Base-by-base conservation (phyloP, 2,113 vertebrate species). In the Paramormyrops kingsleyae region DNA sequence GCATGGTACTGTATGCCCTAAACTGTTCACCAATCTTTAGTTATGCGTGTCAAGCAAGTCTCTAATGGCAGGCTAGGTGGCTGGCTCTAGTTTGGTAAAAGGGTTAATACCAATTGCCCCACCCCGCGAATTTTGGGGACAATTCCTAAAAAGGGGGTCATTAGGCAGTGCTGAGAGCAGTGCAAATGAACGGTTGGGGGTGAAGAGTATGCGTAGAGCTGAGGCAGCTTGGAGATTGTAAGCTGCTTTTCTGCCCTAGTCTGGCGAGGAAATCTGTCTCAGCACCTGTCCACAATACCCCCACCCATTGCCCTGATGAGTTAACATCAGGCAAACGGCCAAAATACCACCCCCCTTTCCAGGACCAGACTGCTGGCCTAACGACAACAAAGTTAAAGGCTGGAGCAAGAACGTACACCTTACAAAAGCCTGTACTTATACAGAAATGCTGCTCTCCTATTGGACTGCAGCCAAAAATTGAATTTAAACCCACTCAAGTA, bases 201-300 rank as follows among this genome's bases (percentile, higher is more conserved):
- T 27, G 42, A 59, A 17, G 88, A 27, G 15, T 56, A 10, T 77
- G 88, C 5, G 19, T 1, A 39, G 88, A 6, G 50, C 49, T 24
- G 47, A 70, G 88, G 66, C 9, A 47, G 88, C 49, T 52, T 31
- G 84, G 27, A 35, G 27, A 7, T 17, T 62, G 52, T 84, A 89
- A 89, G 89, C 89, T 89, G 89, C 49, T 89, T 89, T 89, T 83
- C 77, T 13, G 88, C 15, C 50, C 66, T 74, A 50, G 59, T 56
- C 74, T 89, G 88, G 46, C 19, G 8, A 47, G 88, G 74, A 49
- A 89, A 89, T 89, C 49, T 84, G 74, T 84, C 77, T 44, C 50
- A 44, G 50, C 89, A 89, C 89, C 89, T 89, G 89, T 89, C 52
- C 88, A 42, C 35, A 44, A 59, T 17, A 53, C 56, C 87, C 35